Base-by-base conservation (phyloP, 37 sponge, comb jelly and placozoan genomes). In the Petrosia ficiformis region DNA sequence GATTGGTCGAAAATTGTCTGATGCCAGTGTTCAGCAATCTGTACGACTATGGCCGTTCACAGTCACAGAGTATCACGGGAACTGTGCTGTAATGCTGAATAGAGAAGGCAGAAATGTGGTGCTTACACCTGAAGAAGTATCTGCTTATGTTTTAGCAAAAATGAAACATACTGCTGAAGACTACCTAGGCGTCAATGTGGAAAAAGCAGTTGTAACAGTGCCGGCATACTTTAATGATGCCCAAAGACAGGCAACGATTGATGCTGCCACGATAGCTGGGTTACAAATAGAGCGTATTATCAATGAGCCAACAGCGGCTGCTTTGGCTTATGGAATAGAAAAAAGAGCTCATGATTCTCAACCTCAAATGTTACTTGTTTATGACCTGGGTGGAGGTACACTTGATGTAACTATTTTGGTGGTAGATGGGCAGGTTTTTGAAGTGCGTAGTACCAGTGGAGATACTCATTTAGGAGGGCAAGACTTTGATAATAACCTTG, bases 241-340 rank as follows among this genome's bases (percentile, higher is more conserved):
- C 33, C 99, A 98, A 76, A 52, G 99, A 30, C 96, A 98, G 67
- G 96, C 96, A 5, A 98, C 99, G 0, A 90, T 90, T n/a, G 93
- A 95, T 42, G 99, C 99, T 30, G 68, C 84, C 35, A 67, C 73
- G 0, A 86, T 98, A 28, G 88, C 99, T 0, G 99, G 95, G 0
- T 65, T 98, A 58, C 77, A 80, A 44, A 88, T 98, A 22, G 86
- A 90, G 77, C 60, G 93, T 19, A 92, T 98, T n/a, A 98, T 98
- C 63, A 98, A 95, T 44, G 99, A 98, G 67, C 99, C 99, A 31
- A 98, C 99, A 1, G 90, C 99, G 42, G 99, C 99, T 42, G 93
- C 99, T 21, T 74, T 98, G 57, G 95, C 99, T 1, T 98, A 98
- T 67, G 99, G 99, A 4, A 75, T 98, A 24, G 93, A 94, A 48